Conservation (phyloP, 2,113 vertebrate genomes). For the Brachyistius frenatus region DNA sequence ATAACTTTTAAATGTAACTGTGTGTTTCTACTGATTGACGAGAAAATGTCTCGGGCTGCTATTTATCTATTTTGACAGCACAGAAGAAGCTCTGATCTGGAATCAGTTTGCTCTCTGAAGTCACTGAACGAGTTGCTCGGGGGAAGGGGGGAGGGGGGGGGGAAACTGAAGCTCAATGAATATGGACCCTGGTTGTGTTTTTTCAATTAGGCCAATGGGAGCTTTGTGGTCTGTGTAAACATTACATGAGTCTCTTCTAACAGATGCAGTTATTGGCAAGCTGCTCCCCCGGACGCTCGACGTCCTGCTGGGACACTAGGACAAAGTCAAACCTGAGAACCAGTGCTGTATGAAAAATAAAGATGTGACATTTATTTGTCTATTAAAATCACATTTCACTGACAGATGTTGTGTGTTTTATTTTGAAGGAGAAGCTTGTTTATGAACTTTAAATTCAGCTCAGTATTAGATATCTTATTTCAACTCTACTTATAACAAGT, state of each 20-base stretch:
- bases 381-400: slow-evolving; percentile 65
- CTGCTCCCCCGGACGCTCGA: slow-evolving; percentile 35
- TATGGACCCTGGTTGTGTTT: slow-evolving; percentile 62
- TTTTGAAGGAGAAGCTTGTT: slow-evolving; percentile 13
- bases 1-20: slow-evolving; percentile 50
- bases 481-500: too few relatives aligned
- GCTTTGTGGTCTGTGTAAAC: slow-evolving; percentile 49
- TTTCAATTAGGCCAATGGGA: slow-evolving; percentile 47
- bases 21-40: slow-evolving; percentile 56
- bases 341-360: slow-evolving; percentile 44
- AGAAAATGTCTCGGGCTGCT: slow-evolving; percentile 31
- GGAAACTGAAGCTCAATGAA: slow-evolving; percentile 32
- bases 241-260: slow-evolving; percentile 45
- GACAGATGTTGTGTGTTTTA: slow-evolving; percentile 39
- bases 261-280: slow-evolving; percentile 58
- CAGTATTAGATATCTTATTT: background rate
- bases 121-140: slow-evolving; percentile 27
- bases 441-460: background rate
- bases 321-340: slow-evolving; percentile 23
- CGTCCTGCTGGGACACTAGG: slow-evolving; percentile 34
- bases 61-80: slow-evolving; percentile 43
- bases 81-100: slow-evolving; percentile 58
- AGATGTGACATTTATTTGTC: slow-evolving; percentile 65
- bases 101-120: slow-evolving; percentile 58
- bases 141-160: background rate